Conservation (phyloP, 37 sponge, comb jelly and placozoan genomes). For the Tethya wilhelma region DNA sequence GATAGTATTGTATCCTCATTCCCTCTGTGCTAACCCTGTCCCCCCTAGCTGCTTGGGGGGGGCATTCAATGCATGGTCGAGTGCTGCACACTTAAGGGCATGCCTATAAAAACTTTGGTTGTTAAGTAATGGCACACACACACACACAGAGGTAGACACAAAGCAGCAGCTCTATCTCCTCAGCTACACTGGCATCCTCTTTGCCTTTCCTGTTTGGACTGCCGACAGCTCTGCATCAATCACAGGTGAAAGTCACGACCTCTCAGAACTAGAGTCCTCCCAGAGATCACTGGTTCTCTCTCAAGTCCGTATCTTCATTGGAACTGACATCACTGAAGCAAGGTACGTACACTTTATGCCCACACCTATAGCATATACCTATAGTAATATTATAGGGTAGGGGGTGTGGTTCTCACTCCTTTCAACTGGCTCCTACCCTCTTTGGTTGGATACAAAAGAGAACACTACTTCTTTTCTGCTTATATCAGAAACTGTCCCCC, state of each 20-base stretch:
- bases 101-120: no score
- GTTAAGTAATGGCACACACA: no score
- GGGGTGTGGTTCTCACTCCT: background rate
- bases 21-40: no score
- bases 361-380: background rate
- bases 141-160: conserved; percentile 61
- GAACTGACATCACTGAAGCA: conserved; percentile 49
- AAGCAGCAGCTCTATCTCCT: conserved; percentile 72
- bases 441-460: no score
- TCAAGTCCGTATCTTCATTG: conserved; percentile 61
- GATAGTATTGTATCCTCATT: no score
- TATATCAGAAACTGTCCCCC: background rate
- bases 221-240: background rate
- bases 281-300: conserved; percentile 59
- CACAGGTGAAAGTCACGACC: background rate
- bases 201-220: conserved; percentile 71
- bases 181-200: conserved; percentile 74
- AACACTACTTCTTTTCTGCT: background rate
- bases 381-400: background rate
- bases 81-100: no score
- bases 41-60: no score
- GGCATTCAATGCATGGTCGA: no score
- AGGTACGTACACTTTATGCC: conserved; percentile 11
- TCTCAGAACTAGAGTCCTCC: conserved; percentile 7
- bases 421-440: background rate